Base-by-base conservation (phyloP, 2,797 vertebrate species). In the Xiphorhynchus erythropygius region DNA sequence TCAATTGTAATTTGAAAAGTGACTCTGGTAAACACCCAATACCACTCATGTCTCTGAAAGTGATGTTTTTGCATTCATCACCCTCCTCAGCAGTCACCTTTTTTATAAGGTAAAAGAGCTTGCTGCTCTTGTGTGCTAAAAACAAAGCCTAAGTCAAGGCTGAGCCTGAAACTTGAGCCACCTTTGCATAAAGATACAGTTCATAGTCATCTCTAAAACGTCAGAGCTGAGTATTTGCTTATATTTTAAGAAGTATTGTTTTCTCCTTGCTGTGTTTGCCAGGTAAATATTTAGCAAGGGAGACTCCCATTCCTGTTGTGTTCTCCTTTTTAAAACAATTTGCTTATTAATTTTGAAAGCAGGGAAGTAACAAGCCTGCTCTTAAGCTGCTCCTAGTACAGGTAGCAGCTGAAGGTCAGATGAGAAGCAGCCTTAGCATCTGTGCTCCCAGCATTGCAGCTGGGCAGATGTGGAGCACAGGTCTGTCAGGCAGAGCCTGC, bases 231-330 rank as follows among this genome's bases (percentile, higher is more conserved):
- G 59, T 84, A 32, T 92, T 97, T 91, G 49, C 73, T 81, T 90
- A 3, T 44, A 28, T 94, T 91, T 82, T 49, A 65, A 90, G 46
- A 59, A 44, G 42, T 71, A 52, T 82, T 83, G 79, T 75, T 95
- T 88, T 88, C 47, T 62, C 89, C 73, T 19, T 23, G 3, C 12
- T 50, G 49, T 71, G 55, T 73, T 96, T 90, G 64, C 69, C 59
- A 75, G 73, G 87, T 92, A 84, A 97, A 95, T 95, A 84, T 93
- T 96, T 87, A 85, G 80, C 87, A 63, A 94, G 57, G 81, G 89
- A 83, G 70, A 81, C 64, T 90, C 74, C 39, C 1, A 2, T 73
- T 91, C 32, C 33, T 80, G 23, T 75, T 89, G 39, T 5, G 5
- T 64, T 85, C 46, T 83, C 30, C 8, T 90, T 89, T 89, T 84